Conservation (phyloP, 1,140 invertebrate species). For the Bombus superbus region DNA sequence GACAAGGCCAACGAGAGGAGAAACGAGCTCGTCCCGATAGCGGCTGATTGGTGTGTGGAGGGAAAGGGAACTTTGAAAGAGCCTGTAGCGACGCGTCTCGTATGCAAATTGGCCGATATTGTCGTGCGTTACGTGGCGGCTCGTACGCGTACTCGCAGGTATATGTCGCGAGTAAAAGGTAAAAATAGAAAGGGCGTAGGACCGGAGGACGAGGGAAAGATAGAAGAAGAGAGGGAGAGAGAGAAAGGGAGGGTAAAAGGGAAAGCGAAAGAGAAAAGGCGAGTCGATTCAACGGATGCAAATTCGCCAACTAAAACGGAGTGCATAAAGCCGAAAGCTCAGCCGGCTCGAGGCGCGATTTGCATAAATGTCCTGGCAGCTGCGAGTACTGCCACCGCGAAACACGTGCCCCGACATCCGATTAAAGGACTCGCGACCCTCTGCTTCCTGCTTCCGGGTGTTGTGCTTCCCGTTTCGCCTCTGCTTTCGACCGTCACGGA, state of each 20-base stretch:
- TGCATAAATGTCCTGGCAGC: slow-evolving; percentile 81
- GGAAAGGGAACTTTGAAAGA: slow-evolving; percentile 53
- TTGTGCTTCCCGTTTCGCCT: slow-evolving; percentile 51
- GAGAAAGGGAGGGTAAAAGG: slow-evolving; percentile 32
- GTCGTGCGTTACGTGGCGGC: slow-evolving; percentile 73
- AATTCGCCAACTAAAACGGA: slow-evolving; percentile 76
- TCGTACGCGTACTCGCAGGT: slow-evolving; percentile 61
- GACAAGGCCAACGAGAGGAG: background rate
- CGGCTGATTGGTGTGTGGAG: slow-evolving; percentile 21
- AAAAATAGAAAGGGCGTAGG: slow-evolving; percentile 65
- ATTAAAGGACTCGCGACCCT: slow-evolving; percentile 73
- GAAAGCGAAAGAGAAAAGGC: slow-evolving; percentile 52
- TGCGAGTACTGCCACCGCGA: slow-evolving; percentile 71
- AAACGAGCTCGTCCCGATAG: slow-evolving; percentile 1
- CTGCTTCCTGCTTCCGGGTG: slow-evolving; percentile 68
- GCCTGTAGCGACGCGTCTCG: slow-evolving; percentile 68
- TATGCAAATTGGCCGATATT: slow-evolving; percentile 79
- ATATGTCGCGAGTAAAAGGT: slow-evolving; percentile 63
- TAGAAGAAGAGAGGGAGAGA: background rate
- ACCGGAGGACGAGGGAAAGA: slow-evolving; percentile 38
- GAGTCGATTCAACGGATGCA: slow-evolving; percentile 77
- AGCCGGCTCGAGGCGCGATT: slow-evolving; percentile 76
- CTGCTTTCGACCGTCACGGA: slow-evolving; percentile 15
- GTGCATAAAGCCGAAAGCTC: slow-evolving; percentile 79
- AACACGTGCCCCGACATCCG: slow-evolving; percentile 78